Evolutionary conservation across 2,113 vertebrate genomes (phyloP).

Genomic region (Aspidoscelis tigris): DNA sequence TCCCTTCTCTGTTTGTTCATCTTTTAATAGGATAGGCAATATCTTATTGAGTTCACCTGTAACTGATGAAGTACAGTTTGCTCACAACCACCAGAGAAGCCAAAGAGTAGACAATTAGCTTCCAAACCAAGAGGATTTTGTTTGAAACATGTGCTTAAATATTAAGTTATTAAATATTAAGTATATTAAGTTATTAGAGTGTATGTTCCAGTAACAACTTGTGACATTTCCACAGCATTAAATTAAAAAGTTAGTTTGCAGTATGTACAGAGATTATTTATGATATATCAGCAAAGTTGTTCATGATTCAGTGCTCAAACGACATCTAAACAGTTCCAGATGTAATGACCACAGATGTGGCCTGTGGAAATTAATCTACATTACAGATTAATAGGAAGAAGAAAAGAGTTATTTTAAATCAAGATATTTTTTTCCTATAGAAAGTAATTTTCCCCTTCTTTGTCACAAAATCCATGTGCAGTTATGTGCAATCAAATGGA

Average conservation of each 20-base stretch:
- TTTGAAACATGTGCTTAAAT: background rate
- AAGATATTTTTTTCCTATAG: background rate
- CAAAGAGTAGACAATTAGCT: background rate
- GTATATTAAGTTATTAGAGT: background rate
- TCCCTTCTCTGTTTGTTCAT: background rate
- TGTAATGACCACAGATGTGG: constrained; percentile 2
- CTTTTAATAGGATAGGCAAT: background rate
- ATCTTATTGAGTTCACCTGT: background rate
- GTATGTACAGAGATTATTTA: no score
- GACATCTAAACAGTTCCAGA: background rate
- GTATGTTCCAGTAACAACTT: background rate
- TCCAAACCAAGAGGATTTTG: background rate
- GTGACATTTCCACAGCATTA: background rate
- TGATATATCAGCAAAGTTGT: background rate
- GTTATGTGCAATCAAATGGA: background rate
- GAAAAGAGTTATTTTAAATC: background rate
- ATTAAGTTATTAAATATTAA: background rate
- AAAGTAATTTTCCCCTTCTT: background rate
- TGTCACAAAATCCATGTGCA: background rate
- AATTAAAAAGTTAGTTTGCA: background rate
- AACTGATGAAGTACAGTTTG: constrained; percentile 7
- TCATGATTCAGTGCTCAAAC: background rate
- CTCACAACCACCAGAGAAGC: background rate
- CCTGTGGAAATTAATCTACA: background rate
- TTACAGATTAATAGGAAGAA: background rate